These are phyloP conservation scores for Euproctis similis DNA, from an alignment of 2,888 invertebrate genomes.

Conservation along the genomic window DNA sequence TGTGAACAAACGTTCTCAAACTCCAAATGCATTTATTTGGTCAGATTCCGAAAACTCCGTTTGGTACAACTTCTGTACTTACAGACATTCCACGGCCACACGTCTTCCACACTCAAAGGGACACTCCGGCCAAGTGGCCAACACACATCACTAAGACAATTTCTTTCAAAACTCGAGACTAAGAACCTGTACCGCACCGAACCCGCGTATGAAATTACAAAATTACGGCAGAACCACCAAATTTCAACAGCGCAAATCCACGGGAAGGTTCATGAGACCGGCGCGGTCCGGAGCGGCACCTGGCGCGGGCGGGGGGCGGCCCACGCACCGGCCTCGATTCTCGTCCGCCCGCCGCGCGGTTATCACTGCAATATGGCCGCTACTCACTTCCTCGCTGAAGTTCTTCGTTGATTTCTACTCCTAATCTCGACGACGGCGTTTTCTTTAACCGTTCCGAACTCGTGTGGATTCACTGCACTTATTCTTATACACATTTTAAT, in stretches of 20 bases:
- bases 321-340: conserved; percentile 77
- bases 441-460: conserved; percentile 73
- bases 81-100: conserved; percentile 67
- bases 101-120: conserved; percentile 65
- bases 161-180: conserved; percentile 32
- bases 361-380: conserved; percentile 77
- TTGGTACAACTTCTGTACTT: conserved; percentile 59
- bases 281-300: conserved; percentile 78
- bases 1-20: conserved; percentile 23
- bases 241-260: conserved; percentile 76
- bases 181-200: conserved; percentile 51
- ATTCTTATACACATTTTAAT: conserved; percentile 77
- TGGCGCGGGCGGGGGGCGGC: conserved; percentile 75
- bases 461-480: conserved; percentile 75
- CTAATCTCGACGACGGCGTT: conserved; percentile 74
- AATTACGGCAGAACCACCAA: conserved; percentile 66
- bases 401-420: conserved; percentile 76
- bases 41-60: conserved; percentile 33
- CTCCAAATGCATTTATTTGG: no score
- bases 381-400: conserved; percentile 77
- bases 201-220: conserved; percentile 62
- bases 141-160: conserved; percentile 61
- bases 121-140: conserved; percentile 63
- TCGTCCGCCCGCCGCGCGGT: conserved; percentile 76
- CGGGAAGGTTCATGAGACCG: conserved; percentile 75